Evolutionary conservation across 1,140 invertebrate species (phyloP), one percentile per base, ranked within the genome.

Genomic region (Pseudobourletiella spinata): DNA sequence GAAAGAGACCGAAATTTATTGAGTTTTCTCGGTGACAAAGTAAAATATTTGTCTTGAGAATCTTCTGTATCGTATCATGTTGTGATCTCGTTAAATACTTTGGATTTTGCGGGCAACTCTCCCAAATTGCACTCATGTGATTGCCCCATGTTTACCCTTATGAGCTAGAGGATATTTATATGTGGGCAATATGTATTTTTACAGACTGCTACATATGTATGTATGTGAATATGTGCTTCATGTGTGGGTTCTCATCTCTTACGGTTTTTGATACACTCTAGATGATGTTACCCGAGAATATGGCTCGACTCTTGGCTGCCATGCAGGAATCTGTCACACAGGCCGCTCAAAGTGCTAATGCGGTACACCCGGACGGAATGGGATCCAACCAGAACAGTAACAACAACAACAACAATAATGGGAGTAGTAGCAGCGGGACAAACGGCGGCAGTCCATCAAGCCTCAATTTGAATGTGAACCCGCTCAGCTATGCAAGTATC

Each of bases 261-360:
- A n/a, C n/a, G n/a, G n/a, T n/a, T n/a, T n/a, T n/a, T n/a, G n/a
- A n/a, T n/a, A n/a, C n/a, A n/a, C n/a, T 69, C 4, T 67, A 73
- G 73, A 70, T 72, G 69, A 66, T 72, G 54, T 62, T 73, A 39
- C 72, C 72, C 24, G 70, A 73, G 24, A 73, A 74, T 60, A 72
- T 75, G 63, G 71, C 73, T 24, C 72, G 73, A 42, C 71, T 75
- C 42, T 67, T 74, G 59, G 74, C 73, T 25, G 73, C 73, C 14
- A 70, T 74, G 46, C 71, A 74, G 61, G 72, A 73, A 57, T 68
- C 71, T 11, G 69, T 71, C 42, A 57, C 61, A 44, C 63, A 65
- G 32, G 59, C 59, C 29, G 52, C 57, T 16, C 14, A 35, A 24
- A 61, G 39, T 51, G 46, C 39, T 25, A 51, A 42, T 51, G 32